Percentiles rank a stretch among this genome's conserved stretches.
Evolutionary conservation across 2,113 vertebrate species (phyloP).

Genomic region (Xiphophorus couchianus): DNA sequence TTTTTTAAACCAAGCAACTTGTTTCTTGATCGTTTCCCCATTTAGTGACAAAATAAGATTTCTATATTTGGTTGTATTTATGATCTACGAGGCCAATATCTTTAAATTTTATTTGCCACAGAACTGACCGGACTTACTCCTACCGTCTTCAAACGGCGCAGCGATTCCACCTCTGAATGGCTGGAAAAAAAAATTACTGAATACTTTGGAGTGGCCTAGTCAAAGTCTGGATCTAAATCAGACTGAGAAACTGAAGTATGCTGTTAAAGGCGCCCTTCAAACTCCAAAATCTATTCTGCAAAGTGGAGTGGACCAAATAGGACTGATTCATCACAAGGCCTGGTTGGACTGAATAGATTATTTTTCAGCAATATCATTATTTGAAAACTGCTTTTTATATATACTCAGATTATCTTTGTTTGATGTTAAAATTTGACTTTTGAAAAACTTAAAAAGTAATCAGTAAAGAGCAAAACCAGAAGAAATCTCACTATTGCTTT

Average conservation of each 20-base stretch:
- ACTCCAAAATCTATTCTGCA: not conserved
- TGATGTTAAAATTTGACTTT: not conserved
- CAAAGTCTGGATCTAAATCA: not conserved
- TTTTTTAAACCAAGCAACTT: not conserved
- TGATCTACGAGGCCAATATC: no score
- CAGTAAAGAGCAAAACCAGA: not conserved
- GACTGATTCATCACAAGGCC: no score
- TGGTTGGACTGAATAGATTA: not conserved
- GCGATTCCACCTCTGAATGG: no score
- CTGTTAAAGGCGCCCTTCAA: not conserved
- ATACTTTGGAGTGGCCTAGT: not conserved
- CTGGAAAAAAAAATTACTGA: not conserved
- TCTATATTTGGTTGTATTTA: no score
- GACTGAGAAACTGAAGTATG: not conserved
- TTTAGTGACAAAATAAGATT: not conserved
- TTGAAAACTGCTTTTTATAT: not conserved
- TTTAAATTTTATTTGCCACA: no score
- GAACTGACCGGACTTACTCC: no score
- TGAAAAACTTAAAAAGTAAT: no score
- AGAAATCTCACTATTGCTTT: constrained; percentile 33
- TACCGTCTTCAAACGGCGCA: no score
- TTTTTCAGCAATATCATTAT: not conserved
- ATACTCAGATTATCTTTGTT: not conserved
- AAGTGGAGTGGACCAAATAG: not conserved
- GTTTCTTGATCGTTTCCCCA: not conserved